Conservation (phyloP, 2,797 vertebrate genomes). For the Phoxinus dragarum region DNA sequence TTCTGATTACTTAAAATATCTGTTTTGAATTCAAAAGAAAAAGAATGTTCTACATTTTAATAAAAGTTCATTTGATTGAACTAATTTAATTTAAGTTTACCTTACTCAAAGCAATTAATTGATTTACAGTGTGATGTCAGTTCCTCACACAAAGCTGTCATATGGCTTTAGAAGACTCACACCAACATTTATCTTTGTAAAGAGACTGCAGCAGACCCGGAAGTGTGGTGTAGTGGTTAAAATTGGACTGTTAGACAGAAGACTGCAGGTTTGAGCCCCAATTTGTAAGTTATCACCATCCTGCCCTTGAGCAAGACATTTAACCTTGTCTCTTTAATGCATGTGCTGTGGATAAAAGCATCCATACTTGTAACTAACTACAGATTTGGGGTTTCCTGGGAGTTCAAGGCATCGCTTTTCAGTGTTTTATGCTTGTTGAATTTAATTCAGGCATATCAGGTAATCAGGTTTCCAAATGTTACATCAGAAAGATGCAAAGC, state of each 20-base stretch:
- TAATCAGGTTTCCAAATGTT: slow-evolving; percentile 10
- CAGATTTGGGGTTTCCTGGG: neutral
- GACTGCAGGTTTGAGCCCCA: neutral
- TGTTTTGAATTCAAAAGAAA: too few species aligned
- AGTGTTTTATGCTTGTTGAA: slow-evolving; percentile 1
- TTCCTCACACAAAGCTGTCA: neutral
- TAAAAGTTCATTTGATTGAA: too few species aligned
- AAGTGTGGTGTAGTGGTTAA: neutral
- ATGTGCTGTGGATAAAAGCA: slow-evolving; percentile 9
- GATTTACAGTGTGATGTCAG: neutral
- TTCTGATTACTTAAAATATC: too few species aligned
- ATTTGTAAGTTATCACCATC: neutral
- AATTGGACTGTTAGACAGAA: neutral
- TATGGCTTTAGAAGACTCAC: neutral
- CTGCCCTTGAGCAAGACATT: neutral
- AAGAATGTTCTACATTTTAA: too few species aligned
- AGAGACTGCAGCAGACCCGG: neutral
- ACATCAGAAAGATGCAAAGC: slow-evolving; percentile 14
- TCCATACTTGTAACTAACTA: neutral
- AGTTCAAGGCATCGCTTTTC: neutral
- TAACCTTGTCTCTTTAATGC: neutral
- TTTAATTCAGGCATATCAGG: neutral
- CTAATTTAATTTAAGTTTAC: too few species aligned
- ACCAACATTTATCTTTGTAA: neutral
- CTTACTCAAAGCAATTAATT: neutral